Evolutionary conservation across 1,140 invertebrate genomes (phyloP).

Genomic region (Sarcophaga peregrina): DNA sequence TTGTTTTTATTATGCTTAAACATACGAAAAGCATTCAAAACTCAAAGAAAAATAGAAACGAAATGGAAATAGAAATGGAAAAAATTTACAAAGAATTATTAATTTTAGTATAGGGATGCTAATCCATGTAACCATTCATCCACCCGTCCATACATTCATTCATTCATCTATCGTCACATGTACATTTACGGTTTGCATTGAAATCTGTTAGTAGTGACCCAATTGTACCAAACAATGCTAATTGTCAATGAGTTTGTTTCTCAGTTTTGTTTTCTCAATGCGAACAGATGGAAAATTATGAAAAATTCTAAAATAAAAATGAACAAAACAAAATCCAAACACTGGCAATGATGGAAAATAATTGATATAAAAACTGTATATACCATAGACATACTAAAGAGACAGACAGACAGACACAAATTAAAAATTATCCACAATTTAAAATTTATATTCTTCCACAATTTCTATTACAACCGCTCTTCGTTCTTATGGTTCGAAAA

Average conservation of each 20-base stretch:
- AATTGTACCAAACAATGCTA: not conserved
- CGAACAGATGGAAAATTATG: no score
- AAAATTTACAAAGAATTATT: not conserved
- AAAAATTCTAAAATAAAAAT: not conserved
- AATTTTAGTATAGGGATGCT: conserved; percentile 15
- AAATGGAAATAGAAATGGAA: not conserved
- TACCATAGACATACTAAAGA: no score
- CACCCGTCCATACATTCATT: no score
- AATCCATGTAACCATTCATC: not conserved
- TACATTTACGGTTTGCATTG: not conserved
- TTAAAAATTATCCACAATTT: no score
- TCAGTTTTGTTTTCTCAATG: not conserved
- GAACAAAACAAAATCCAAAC: not conserved
- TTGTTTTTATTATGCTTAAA: not conserved
- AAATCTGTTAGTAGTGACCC: conserved; percentile 9
- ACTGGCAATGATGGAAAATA: not conserved
- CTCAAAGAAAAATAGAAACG: not conserved
- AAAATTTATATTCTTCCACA: no score
- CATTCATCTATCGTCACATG: no score
- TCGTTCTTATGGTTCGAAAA: no score
- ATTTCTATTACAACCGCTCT: no score
- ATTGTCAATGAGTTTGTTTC: not conserved
- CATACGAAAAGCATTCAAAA: not conserved
- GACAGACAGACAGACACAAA: no score
- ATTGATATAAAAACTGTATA: not conserved